phyloP scores from a whole-genome alignment of 2,888 invertebrate genomes.

The Tachina grossa region DNA sequence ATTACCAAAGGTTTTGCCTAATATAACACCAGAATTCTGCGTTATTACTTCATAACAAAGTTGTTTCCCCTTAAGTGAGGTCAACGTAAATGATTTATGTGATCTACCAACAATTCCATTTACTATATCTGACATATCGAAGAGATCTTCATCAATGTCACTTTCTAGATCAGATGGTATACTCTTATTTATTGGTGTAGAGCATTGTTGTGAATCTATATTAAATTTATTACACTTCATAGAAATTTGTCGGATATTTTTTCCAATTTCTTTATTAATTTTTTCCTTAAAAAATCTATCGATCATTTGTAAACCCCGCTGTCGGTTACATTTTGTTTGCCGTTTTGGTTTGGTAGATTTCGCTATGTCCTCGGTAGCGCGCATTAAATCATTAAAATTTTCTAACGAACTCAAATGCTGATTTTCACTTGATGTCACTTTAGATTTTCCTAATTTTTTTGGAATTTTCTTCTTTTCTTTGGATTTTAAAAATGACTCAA shows the following conservation, averaged over 20 bases:
- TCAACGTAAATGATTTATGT: slow-evolving; percentile 69
- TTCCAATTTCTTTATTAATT: not conserved
- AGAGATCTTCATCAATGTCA: slow-evolving; percentile 80
- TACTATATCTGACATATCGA: slow-evolving; percentile 84
- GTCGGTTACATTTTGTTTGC: slow-evolving; percentile 75
- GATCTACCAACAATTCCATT: slow-evolving; percentile 83
- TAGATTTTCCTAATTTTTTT: slow-evolving; percentile 72
- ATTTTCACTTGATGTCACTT: slow-evolving; percentile 74
- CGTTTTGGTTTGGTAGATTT: slow-evolving; percentile 73
- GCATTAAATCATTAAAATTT: slow-evolving; percentile 74
- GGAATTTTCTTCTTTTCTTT: slow-evolving; percentile 85
- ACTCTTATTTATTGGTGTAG: slow-evolving; percentile 78
- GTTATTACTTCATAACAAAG: slow-evolving; percentile 77
- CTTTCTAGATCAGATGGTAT: slow-evolving; percentile 79
- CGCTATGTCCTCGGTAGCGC: slow-evolving; percentile 77
- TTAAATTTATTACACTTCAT: slow-evolving; percentile 48
- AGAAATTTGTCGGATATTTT: slow-evolving; percentile 63
- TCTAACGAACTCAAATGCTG: slow-evolving; percentile 76
- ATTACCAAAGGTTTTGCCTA: slow-evolving; percentile 59
- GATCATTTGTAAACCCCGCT: slow-evolving; percentile 78
- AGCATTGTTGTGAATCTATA: slow-evolving; percentile 73
- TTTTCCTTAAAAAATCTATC: slow-evolving; percentile 78
- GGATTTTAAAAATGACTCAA: slow-evolving; percentile 85
- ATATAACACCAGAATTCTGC: slow-evolving; percentile 72
- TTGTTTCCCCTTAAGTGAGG: slow-evolving; percentile 75